phyloP scores from a whole-genome alignment of 2,888 invertebrate species.

The Vesta saturnalis region DNA sequence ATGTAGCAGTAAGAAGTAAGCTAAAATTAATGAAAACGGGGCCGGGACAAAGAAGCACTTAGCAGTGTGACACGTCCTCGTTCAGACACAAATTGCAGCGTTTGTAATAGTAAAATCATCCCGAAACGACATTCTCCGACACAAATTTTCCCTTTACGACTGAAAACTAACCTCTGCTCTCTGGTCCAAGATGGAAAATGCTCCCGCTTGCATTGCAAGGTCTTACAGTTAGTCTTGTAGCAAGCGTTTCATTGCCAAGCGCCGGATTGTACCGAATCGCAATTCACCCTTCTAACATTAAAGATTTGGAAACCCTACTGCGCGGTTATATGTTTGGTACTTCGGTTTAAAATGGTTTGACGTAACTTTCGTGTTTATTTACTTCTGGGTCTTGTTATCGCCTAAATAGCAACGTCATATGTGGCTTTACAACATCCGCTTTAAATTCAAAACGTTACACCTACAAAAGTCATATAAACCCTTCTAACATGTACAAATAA shows the following conservation, averaged over 20 bases:
- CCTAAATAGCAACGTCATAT: conserved; percentile 19
- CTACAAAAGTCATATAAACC: background rate
- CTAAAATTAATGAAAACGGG: conserved; percentile 37
- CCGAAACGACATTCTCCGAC: conserved; percentile 30
- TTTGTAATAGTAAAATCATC: conserved; percentile 40
- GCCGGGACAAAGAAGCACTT: conserved; percentile 39
- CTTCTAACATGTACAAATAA: background rate
- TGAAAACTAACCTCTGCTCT: conserved; percentile 16
- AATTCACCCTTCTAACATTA: conserved; percentile 27
- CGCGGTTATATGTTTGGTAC: conserved; percentile 24
- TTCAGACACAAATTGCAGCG: conserved; percentile 40
- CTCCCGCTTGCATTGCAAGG: conserved; percentile 15
- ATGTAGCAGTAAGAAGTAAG: conserved; percentile 22
- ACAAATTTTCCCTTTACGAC: conserved; percentile 35
- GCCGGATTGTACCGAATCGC: conserved; percentile 34
- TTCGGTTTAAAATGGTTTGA: conserved; percentile 31
- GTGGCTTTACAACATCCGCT: conserved; percentile 20
- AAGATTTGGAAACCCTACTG: conserved; percentile 29
- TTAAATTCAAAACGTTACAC: conserved; percentile 6
- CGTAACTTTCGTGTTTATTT: conserved; percentile 33
- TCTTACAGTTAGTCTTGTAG: conserved; percentile 19
- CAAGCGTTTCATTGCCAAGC: conserved; percentile 21
- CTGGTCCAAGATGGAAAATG: conserved; percentile 27
- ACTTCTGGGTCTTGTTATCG: conserved; percentile 29
- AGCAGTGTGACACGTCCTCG: conserved; percentile 40